Evolutionary conservation across 2,797 vertebrate species (phyloP).

Genomic region (Hybognathus amarus): DNA sequence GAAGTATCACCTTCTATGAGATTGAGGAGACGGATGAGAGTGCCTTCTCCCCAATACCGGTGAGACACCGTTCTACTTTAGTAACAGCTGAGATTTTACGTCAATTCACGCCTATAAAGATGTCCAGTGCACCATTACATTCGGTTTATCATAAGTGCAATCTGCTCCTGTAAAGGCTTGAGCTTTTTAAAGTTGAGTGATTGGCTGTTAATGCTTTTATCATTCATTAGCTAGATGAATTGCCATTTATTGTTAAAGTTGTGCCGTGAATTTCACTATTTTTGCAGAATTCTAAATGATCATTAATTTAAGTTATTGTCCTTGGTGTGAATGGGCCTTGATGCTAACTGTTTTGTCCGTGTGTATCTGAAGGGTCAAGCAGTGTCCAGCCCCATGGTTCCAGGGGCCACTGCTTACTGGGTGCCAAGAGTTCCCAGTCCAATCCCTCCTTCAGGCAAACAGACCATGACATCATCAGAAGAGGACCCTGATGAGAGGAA

Average conservation of each 20-base stretch:
- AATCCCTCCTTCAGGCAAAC: constrained; percentile 73
- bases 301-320: not conserved
- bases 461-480: constrained; percentile 80
- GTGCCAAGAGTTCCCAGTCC: constrained; percentile 73
- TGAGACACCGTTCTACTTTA: constrained; percentile 65
- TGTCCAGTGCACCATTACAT: not conserved
- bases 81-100: not conserved
- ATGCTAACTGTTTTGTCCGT: not conserved
- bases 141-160: not conserved
- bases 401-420: constrained; percentile 79
- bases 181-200: not conserved
- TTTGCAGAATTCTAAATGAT: not conserved
- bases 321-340: not conserved
- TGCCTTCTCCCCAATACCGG: constrained; percentile 79
- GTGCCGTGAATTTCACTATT: not conserved
- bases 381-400: constrained; percentile 71
- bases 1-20: constrained; percentile 83
- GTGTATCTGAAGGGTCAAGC: constrained; percentile 72
- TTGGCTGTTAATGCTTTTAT: not conserved
- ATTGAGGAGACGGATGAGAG: constrained; percentile 79
- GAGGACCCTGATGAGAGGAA: constrained; percentile 82
- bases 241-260: constrained; percentile 31
- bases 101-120: too few relatives aligned
- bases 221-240: not conserved
- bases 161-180: not conserved